phyloP scores from a whole-genome alignment of 53 echinoderm and acorn worm genomes.

The Stichopus horrens region DNA sequence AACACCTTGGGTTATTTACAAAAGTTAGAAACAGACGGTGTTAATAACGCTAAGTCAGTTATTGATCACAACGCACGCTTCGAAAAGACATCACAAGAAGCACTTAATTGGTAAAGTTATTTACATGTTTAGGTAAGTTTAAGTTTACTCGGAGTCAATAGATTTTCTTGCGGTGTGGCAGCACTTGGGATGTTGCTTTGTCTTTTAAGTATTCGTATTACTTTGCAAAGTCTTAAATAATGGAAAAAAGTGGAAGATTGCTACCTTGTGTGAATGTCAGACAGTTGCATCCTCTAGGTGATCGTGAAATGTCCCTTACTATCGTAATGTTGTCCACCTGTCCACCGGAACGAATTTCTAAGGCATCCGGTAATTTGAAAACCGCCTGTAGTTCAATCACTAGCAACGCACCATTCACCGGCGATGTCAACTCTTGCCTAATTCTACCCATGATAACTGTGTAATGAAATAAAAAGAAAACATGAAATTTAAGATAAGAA shows the following conservation, averaged over 20 bases:
- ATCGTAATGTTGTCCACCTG: conserved; percentile 33
- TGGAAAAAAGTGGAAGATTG: not conserved
- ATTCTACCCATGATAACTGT: conserved; percentile 61
- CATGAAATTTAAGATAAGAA: not conserved
- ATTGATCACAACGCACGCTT: too few species aligned
- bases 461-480: not conserved
- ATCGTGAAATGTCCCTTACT: conserved; percentile 38
- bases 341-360: conserved; percentile 21
- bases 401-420: conserved; percentile 35
- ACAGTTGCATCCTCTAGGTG: conserved; percentile 40
- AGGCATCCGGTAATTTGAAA: conserved; percentile 24
- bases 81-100: too few species aligned
- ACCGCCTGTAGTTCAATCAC: conserved; percentile 48
- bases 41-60: too few species aligned
- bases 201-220: too few species aligned
- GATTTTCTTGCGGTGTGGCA: too few species aligned
- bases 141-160: too few species aligned
- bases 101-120: too few species aligned
- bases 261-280: conserved; percentile 47
- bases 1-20: not conserved
- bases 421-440: conserved; percentile 47
- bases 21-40: not conserved
- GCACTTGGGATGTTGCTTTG: too few species aligned
- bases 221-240: too few species aligned
- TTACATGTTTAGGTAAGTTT: too few species aligned